phyloP scores from a whole-genome alignment of 2,888 invertebrate genomes.

The Rhaphigaster nebulosa region DNA sequence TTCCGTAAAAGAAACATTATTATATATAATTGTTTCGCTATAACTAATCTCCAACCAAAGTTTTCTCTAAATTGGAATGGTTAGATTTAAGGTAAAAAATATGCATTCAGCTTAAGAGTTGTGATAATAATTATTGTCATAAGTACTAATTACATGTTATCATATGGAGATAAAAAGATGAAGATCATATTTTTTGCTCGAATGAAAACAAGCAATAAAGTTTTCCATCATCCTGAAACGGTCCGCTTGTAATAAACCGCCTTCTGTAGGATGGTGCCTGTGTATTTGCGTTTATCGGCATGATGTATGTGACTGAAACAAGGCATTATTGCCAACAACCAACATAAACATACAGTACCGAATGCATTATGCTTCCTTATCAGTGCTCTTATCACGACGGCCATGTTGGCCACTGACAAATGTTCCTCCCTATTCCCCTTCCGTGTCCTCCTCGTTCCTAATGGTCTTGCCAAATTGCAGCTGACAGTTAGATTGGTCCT shows the following conservation, averaged over 20 bases:
- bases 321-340: background rate
- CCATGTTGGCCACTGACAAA: background rate
- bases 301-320: slow-evolving; percentile 30
- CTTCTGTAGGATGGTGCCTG: background rate
- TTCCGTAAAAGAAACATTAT: no score
- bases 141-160: background rate
- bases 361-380: slow-evolving; percentile 21
- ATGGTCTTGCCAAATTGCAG: slow-evolving; percentile 39
- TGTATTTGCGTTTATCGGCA: slow-evolving; percentile 1
- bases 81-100: no score
- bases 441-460: background rate
- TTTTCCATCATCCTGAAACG: background rate
- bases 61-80: no score
- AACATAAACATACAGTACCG: background rate
- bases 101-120: no score
- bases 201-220: background rate
- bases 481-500: slow-evolving; percentile 42
- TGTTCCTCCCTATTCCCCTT: background rate
- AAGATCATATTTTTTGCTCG: background rate
- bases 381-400: slow-evolving; percentile 36
- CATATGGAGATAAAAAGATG: background rate
- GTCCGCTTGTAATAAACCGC: background rate
- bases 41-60: no score
- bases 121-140: background rate
- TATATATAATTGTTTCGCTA: no score